Evolutionary conservation across 2,797 vertebrate species (phyloP).

Genomic region (Cyprinella venusta): DNA sequence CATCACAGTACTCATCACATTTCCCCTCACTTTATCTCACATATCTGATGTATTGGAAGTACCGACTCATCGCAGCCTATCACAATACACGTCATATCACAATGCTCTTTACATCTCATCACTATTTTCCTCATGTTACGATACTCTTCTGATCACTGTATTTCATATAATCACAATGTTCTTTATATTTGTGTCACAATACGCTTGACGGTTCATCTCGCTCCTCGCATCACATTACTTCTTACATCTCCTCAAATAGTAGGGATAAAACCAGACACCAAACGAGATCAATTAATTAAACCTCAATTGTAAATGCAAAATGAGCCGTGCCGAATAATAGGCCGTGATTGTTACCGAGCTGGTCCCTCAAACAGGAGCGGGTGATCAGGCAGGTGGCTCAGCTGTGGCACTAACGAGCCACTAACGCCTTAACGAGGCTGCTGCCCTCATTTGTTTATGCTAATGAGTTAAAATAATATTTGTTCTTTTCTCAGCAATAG

Average conservation of each 20-base stretch:
- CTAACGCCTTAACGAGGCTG: conserved; percentile 75
- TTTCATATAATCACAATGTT: neutral
- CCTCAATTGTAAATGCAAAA: conserved; percentile 83
- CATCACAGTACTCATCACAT: too few relatives aligned
- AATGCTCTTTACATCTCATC: neutral
- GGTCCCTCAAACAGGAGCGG: conserved; percentile 43
- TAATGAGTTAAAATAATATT: conserved; percentile 83
- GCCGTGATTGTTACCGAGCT: conserved; percentile 25
- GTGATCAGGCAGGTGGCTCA: conserved; percentile 81
- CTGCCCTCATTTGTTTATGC: conserved; percentile 85
- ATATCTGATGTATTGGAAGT: neutral
- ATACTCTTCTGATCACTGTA: too few relatives aligned
- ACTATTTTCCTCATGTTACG: neutral
- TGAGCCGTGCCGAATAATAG: conserved; percentile 65
- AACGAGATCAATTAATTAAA: conserved; percentile 79
- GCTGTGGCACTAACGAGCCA: conserved; percentile 79
- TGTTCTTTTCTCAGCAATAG: conserved; percentile 73
- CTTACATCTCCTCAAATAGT: neutral
- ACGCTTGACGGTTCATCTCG: neutral
- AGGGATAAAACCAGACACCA: conserved; percentile 55
- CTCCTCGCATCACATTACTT: neutral
- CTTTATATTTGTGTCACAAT: neutral
- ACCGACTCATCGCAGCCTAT: neutral
- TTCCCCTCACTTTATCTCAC: neutral
- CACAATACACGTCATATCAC: neutral